Percentiles rank a stretch among this genome's conserved stretches.
Conservation (phyloP, 2,888 invertebrate species). For the Hirtodrosophila trivittata region DNA sequence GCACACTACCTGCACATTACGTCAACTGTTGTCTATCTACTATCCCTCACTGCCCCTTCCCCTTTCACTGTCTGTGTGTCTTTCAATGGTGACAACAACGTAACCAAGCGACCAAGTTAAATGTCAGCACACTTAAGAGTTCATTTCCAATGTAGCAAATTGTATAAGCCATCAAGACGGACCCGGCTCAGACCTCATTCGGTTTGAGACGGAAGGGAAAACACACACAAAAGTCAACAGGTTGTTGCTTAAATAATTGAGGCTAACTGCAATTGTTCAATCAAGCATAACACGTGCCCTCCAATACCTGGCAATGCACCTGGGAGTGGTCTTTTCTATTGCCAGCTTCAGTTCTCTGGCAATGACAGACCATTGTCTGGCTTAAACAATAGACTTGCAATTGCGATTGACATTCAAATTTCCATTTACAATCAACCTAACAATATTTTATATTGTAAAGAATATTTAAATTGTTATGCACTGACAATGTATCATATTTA, state of each 20-base stretch:
- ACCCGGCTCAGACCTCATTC: too few species aligned
- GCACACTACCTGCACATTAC: constrained; percentile 74
- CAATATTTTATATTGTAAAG: too few species aligned
- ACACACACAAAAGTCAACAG: constrained; percentile 57
- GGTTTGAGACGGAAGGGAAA: background rate
- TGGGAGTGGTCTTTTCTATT: background rate
- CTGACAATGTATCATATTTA: too few species aligned
- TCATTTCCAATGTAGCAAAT: constrained; percentile 59
- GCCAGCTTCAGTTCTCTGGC: background rate
- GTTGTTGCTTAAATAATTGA: constrained; percentile 67
- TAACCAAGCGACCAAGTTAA: constrained; percentile 54
- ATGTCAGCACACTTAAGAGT: constrained; percentile 73
- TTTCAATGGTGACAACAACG: constrained; percentile 23
- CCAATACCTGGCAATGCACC: constrained; percentile 7
- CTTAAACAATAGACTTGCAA: too few species aligned
- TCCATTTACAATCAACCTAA: too few species aligned
- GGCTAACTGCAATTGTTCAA: constrained; percentile 54
- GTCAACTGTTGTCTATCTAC: constrained; percentile 59
- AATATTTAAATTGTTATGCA: too few species aligned
- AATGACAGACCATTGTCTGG: background rate
- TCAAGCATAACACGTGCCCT: constrained; percentile 30
- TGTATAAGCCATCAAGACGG: constrained; percentile 36
- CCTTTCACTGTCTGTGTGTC: background rate
- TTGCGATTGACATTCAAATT: too few species aligned
- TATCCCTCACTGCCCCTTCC: background rate